Base-by-base conservation (phyloP, 1,140 invertebrate species). In the Aphelenchoides fujianensis region DNA sequence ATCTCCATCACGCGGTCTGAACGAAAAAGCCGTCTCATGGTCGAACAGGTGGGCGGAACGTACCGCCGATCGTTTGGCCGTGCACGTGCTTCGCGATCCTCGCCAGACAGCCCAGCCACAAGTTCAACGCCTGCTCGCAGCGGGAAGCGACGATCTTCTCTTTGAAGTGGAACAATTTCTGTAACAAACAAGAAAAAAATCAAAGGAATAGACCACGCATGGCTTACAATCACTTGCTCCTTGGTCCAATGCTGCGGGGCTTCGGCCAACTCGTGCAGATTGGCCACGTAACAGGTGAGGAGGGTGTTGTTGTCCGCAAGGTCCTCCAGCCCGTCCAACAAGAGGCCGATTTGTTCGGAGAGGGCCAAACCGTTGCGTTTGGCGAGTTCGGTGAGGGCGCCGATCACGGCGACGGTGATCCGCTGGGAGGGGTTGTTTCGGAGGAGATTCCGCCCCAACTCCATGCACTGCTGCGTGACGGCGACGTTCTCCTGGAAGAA, bases 381-480 rank as follows among this genome's bases (percentile, higher is more conserved):
- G n/a, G 77, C 74, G 36, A 76, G 36, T 53, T 72, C 7, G 7
- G 74, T 81, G 1, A 74, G 37, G 23, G 71, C 73, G 68, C 64
- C 12, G 30, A 72, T 48, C n/a, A 79, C 34, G 3, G 54, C 74
- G 12, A 77, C 5, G 23, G 36, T 31, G 35, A 76, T 31, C 30
- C 76, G 31, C 23, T 64, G 3, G 16, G 68, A 48, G 27, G 32
- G 32, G 34, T 72, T 68, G 9, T 9, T 31, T 19, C 69, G 57
- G 19, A 76, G 36, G 2, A 79, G 53, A 23, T 28, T 27, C 37
- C 32, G 9, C 2, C 68, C 77, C 1, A 76, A 66, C 64, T 61
- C 31, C 34, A 76, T 35, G 53, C 75, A 80, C 28, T 70, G 31
- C 3, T 69, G 57, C 9, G 76, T 77, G 1, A 76, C 75, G 3